A percentile compares a stretch with the other conserved stretches of the same genome.
Conservation (phyloP, 2,113 vertebrate genomes). For the Tinamus guttatus region DNA sequence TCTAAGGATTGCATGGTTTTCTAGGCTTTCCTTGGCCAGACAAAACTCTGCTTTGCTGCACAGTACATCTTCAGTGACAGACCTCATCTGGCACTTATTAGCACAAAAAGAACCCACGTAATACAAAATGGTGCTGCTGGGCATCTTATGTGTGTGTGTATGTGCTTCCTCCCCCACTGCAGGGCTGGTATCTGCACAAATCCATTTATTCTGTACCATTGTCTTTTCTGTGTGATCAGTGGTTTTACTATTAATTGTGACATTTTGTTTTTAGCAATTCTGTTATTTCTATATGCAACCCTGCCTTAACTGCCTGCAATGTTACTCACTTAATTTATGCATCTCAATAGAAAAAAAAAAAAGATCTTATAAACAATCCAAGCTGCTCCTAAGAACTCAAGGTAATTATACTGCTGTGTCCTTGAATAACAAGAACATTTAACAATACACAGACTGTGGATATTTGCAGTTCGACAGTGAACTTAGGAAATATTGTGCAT, state of each 20-base stretch:
- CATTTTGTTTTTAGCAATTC: not conserved
- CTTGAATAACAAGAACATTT: not conserved
- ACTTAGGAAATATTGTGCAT: not conserved
- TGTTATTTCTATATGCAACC: not conserved
- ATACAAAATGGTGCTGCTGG: not conserved
- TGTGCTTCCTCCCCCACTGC: not conserved
- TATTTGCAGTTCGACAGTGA: not conserved
- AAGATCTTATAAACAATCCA: not conserved
- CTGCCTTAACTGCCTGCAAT: not conserved
- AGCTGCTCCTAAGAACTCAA: slow-evolving; percentile 1
- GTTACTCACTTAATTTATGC: not conserved
- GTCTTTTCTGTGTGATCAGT: not conserved
- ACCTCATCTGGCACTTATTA: not conserved
- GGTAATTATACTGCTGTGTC: not conserved
- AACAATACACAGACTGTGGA: not conserved
- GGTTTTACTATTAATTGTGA: not conserved
- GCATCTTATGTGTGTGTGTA: not conserved
- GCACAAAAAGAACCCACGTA: not conserved
- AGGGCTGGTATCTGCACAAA: not conserved
- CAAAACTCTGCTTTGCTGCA: not conserved
- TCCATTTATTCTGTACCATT: not conserved
- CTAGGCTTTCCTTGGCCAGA: not conserved
- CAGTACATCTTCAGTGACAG: not conserved
- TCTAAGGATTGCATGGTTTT: not conserved
- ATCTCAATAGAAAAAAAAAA: not conserved